Evolutionary conservation across 1,140 invertebrate species (phyloP).

Genomic region (Chelonus insularis): DNA sequence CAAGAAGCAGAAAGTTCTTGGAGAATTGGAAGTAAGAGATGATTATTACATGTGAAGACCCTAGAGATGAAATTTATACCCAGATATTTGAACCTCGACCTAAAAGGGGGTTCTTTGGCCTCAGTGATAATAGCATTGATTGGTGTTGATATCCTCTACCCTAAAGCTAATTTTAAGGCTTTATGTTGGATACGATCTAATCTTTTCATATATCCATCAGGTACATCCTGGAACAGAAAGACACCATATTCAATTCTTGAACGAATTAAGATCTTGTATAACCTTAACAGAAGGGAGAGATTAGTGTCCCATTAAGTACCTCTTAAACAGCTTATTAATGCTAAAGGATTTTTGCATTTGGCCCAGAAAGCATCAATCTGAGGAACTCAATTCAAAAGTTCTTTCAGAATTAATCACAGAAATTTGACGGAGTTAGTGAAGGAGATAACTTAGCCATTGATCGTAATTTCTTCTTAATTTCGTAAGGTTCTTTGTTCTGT

Average conservation of each 20-base stretch:
- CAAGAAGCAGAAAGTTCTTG: too few relatives aligned
- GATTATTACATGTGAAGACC: background rate
- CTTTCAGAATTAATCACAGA: background rate
- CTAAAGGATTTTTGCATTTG: conserved; percentile 2
- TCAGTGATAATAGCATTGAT: conserved; percentile 15
- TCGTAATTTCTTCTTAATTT: background rate
- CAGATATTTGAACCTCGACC: background rate
- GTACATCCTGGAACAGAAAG: conserved; percentile 2
- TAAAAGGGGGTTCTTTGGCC: background rate
- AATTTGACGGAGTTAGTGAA: background rate
- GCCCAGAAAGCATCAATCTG: background rate
- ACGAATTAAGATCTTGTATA: conserved; percentile 18
- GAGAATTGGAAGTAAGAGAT: too few relatives aligned
- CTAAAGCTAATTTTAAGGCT: conserved; percentile 13
- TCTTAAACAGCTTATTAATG: conserved; percentile 11
- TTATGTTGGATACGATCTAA: conserved; percentile 17
- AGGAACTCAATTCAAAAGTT: background rate
- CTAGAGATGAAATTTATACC: background rate
- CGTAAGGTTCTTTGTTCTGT: background rate
- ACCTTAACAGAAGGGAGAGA: background rate
- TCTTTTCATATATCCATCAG: background rate
- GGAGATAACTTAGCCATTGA: background rate
- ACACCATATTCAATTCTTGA: conserved; percentile 22
- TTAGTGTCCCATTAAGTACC: conserved; percentile 10
- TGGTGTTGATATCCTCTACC: conserved; percentile 14